A percentile compares a stretch with the other conserved stretches of the same genome.
Conservation (phyloP, 2,888 invertebrate species). For the Drosophila setosimentum region DNA sequence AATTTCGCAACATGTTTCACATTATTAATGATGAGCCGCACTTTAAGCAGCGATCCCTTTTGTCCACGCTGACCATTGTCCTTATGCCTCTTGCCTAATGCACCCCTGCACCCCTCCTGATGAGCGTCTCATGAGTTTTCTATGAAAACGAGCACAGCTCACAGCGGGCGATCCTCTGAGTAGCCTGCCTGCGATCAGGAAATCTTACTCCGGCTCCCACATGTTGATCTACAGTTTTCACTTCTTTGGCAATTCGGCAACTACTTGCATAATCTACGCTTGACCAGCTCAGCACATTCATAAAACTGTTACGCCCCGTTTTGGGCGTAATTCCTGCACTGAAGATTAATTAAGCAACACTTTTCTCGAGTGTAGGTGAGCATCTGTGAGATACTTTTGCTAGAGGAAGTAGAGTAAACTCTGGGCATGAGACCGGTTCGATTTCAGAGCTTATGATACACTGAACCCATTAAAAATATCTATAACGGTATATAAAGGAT, state of each 20-base stretch:
- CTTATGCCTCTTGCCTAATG: slow-evolving; percentile 12
- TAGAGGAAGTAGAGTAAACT: background rate
- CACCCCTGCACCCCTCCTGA: slow-evolving; percentile 36
- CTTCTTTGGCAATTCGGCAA: background rate
- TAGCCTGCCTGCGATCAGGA: slow-evolving; percentile 4
- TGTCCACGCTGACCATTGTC: slow-evolving; percentile 50
- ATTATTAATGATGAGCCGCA: slow-evolving; percentile 72
- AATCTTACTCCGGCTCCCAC: slow-evolving; percentile 42
- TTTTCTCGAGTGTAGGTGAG: background rate
- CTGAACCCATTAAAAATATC: too few species aligned
- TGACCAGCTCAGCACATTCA: slow-evolving; percentile 45
- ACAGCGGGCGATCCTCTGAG: slow-evolving; percentile 48
- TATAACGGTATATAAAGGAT: too few species aligned
- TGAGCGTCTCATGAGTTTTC: slow-evolving; percentile 66
- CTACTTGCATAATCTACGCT: slow-evolving; percentile 60
- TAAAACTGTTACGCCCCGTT: slow-evolving; percentile 25
- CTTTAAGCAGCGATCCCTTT: slow-evolving; percentile 42
- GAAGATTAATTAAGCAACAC: slow-evolving; percentile 49
- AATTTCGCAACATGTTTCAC: slow-evolving; percentile 80
- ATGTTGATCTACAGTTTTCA: slow-evolving; percentile 27
- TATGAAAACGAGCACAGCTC: slow-evolving; percentile 40
- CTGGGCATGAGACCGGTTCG: too few species aligned
- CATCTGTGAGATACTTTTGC: slow-evolving; percentile 15
- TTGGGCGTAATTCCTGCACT: slow-evolving; percentile 41
- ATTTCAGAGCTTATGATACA: too few species aligned